These are phyloP conservation scores for Zaprionus ornatus DNA, from an alignment of 1,140 invertebrate species.

Conservation along the genomic window DNA sequence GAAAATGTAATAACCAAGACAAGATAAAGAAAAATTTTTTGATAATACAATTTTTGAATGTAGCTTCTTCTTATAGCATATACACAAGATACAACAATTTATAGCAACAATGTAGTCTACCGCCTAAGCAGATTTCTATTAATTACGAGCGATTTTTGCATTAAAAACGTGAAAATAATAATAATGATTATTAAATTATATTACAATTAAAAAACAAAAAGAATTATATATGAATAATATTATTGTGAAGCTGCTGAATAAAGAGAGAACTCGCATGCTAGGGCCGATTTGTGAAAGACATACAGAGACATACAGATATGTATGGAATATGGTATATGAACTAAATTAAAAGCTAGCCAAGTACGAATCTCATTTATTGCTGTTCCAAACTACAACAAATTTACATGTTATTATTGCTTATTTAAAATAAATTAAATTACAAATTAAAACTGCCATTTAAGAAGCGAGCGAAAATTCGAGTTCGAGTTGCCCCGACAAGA, in stretches of 20 bases:
- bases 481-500: slow-evolving; percentile 30
- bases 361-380: slow-evolving; percentile 64
- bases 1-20: slow-evolving; percentile 7
- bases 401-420: slow-evolving; percentile 56
- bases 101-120: slow-evolving; percentile 43
- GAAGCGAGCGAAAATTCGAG: slow-evolving; percentile 28
- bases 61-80: slow-evolving; percentile 49
- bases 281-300: slow-evolving; percentile 27
- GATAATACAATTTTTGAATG: slow-evolving; percentile 49
- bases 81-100: slow-evolving; percentile 13
- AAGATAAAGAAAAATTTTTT: slow-evolving; percentile 39
- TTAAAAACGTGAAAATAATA: slow-evolving; percentile 33
- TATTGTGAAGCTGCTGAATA: slow-evolving; percentile 23
- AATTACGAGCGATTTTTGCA: slow-evolving; percentile 61
- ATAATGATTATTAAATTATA: slow-evolving; percentile 27
- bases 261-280: slow-evolving; percentile 2
- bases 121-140: slow-evolving; percentile 48
- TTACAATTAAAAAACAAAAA: slow-evolving; percentile 12
- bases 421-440: slow-evolving; percentile 42
- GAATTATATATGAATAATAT: slow-evolving; percentile 14
- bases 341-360: slow-evolving; percentile 43
- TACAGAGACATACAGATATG: slow-evolving; percentile 1
- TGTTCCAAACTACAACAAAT: slow-evolving; percentile 63
- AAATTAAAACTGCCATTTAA: slow-evolving; percentile 66
- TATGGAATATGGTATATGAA: background rate